Evolutionary conservation across 2,888 invertebrate species (phyloP).

Genomic region (Chrysotoxum bicinctum): DNA sequence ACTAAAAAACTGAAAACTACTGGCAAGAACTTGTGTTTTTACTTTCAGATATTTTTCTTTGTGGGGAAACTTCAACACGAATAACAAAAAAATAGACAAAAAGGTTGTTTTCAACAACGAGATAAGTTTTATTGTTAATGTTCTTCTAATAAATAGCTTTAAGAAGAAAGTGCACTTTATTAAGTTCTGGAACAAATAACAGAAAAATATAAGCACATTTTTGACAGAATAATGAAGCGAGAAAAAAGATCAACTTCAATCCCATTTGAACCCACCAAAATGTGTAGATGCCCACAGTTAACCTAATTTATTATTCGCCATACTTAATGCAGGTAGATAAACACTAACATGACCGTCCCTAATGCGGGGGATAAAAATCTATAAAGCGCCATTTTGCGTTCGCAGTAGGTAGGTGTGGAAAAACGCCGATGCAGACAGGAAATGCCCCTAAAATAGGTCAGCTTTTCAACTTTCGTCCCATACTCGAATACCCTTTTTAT

Average conservation of each 20-base stretch:
- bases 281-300: not conserved
- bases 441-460: constrained; percentile 70
- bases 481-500: constrained; percentile 31
- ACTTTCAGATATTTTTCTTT: not conserved
- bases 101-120: constrained; percentile 13
- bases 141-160: constrained; percentile 18
- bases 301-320: constrained; percentile 18
- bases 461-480: constrained; percentile 67
- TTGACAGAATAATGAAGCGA: not conserved
- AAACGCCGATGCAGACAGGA: constrained; percentile 65
- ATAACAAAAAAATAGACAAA: not conserved
- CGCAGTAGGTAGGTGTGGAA: constrained; percentile 6
- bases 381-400: constrained; percentile 45
- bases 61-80: not conserved
- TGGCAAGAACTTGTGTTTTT: constrained; percentile 13
- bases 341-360: constrained; percentile 26
- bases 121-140: constrained; percentile 18
- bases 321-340: constrained; percentile 22
- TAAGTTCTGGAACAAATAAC: not conserved
- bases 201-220: not conserved
- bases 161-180: not conserved
- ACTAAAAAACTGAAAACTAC: not conserved
- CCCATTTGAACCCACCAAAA: not conserved
- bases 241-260: not conserved
- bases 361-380: constrained; percentile 45